Base-by-base conservation (phyloP, 2,888 invertebrate species). In the Hirtodrosophila trivittata region DNA sequence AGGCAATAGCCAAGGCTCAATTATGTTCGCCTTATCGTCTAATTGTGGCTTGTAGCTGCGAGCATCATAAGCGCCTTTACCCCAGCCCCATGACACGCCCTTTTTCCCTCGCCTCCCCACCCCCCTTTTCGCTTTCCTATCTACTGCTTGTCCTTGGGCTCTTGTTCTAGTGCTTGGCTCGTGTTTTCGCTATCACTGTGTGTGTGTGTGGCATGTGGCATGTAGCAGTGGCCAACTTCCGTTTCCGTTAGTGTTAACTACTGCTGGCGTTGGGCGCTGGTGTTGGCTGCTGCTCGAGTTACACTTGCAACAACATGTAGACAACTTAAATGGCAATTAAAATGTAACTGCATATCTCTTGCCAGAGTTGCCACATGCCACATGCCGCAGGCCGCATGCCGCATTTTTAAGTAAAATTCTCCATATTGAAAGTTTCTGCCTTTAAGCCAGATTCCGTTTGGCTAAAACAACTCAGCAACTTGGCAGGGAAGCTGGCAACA, bases 11-110 rank as follows among this genome's bases (percentile, higher is more conserved):
- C 32, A 35, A 18, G 60, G 56, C 54, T 45, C 75, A 60, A 71
- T 77, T 82, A 82, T 77, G 75, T 46, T 75, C 18, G 75, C 64
- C 78, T 62, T 57, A 54, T 56, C 63, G 63, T 82, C 82, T 82
- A 82, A 77, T 77, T 82, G 78, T 77, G 60, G 64, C 62, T 54
- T 56, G 45, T 32, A 51, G 51, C 28, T n/a, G n/a, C n/a, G n/a
- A n/a, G n/a, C n/a, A 26, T 26, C 5, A 8, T 10, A 32, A 3
- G 32, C 1, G 3, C 32, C 32, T 32, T 32, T 21, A 3, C 5
- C 3, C 28, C 5, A 39, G 1, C 1, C 1, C 1, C 1, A 16
- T 9, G 0, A 38, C 12, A 67, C 56, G 70, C 67, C 67, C 67
- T 43, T 35, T 35, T 5, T 18, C 13, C 16, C 16, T 5, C 1